Conservation (phyloP, 2,797 vertebrate species). For the Sciurus carolinensis region DNA sequence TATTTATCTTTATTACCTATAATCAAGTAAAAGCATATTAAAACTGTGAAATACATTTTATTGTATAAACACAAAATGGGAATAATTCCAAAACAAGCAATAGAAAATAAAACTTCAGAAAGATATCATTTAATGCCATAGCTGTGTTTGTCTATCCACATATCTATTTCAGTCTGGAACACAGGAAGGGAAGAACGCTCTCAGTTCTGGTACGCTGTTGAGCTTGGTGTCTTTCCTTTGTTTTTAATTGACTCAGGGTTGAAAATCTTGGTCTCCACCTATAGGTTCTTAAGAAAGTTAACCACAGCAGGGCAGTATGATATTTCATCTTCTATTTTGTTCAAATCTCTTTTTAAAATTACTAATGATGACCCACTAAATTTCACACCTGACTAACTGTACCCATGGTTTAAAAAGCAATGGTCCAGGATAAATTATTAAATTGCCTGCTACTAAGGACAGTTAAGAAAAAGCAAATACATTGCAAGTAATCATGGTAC, state of each 20-base stretch:
- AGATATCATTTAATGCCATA: neutral
- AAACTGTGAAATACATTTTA: neutral
- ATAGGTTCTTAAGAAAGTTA: neutral
- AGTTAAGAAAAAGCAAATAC: neutral
- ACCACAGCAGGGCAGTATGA: neutral
- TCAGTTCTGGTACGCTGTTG: neutral
- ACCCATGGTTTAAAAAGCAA: neutral
- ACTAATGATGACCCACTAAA: neutral
- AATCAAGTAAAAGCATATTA: neutral
- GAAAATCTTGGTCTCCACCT: neutral
- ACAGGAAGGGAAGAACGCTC: neutral
- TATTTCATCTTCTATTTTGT: neutral
- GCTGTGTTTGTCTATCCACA: neutral
- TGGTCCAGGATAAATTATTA: neutral
- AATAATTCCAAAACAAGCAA: neutral
- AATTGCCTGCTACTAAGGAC: neutral
- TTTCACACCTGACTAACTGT: neutral
- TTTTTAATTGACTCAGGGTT: neutral
- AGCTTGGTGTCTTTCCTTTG: neutral
- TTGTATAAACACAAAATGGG: neutral
- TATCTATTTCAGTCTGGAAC: neutral
- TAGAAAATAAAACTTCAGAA: neutral
- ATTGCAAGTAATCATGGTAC: neutral
- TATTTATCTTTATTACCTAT: neutral
- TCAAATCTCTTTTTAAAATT: neutral